Conservation (phyloP, 2,888 invertebrate genomes). For the Dynastes hyllus region DNA sequence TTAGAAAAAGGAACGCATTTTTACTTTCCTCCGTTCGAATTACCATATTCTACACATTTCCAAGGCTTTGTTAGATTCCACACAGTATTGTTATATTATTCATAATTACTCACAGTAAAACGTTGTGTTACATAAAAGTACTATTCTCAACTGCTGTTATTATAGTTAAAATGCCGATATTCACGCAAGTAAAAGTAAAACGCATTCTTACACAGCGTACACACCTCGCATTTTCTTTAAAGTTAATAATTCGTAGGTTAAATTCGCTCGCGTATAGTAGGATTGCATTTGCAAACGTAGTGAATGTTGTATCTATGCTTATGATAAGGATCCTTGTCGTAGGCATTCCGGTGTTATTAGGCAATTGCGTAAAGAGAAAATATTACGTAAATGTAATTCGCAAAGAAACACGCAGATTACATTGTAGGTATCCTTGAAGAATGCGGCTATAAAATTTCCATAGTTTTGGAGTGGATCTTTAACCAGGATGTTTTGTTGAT, state of each 20-base stretch:
- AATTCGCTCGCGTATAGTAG: background rate
- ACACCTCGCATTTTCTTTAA: background rate
- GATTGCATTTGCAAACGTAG: too few species aligned
- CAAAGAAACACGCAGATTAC: background rate
- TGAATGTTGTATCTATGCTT: background rate
- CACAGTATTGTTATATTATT: too few species aligned
- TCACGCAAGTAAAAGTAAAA: slow-evolving; percentile 12
- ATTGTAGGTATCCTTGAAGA: background rate
- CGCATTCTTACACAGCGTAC: background rate
- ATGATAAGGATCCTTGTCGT: background rate
- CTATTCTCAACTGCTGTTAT: too few species aligned
- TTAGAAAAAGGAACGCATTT: too few species aligned
- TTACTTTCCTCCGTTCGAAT: too few species aligned
- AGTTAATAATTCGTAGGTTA: slow-evolving; percentile 11
- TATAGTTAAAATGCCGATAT: background rate
- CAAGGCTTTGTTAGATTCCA: too few species aligned
- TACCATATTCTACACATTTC: too few species aligned
- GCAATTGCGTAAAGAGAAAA: slow-evolving; percentile 27
- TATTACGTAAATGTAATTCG: background rate
- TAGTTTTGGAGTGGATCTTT: too few species aligned
- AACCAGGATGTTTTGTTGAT: too few species aligned
- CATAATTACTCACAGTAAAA: too few species aligned
- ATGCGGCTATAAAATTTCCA: background rate
- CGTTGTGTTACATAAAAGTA: too few species aligned
- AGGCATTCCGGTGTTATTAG: background rate